phyloP scores from a whole-genome alignment of 2,888 invertebrate genomes.

The Stictocephala bisonia region DNA sequence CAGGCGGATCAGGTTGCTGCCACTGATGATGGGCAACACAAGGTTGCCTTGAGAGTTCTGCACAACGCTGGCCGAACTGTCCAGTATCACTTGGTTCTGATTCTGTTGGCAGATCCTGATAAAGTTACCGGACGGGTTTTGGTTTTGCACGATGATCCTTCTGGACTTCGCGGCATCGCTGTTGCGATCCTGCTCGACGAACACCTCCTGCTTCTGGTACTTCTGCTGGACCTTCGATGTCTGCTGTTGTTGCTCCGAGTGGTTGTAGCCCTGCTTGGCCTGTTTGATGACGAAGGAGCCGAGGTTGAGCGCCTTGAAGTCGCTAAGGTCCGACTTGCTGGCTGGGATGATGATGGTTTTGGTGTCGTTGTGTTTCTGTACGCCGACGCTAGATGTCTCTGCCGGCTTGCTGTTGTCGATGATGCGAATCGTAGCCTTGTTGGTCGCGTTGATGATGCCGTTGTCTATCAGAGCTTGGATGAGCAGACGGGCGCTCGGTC shows the following conservation, averaged over 20 bases:
- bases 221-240: conserved; percentile 14
- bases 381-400: not conserved
- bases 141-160: conserved; percentile 25
- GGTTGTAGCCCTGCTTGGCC: conserved; percentile 20
- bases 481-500: conserved; percentile 54
- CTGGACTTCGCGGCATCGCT: not conserved
- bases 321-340: conserved; percentile 39
- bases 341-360: conserved; percentile 35
- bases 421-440: conserved; percentile 54
- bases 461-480: conserved; percentile 57
- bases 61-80: conserved; percentile 14
- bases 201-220: not conserved
- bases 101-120: conserved; percentile 28
- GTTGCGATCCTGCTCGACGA: not conserved
- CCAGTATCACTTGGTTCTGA: conserved; percentile 22
- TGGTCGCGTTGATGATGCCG: conserved; percentile 56
- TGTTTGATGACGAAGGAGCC: conserved; percentile 55
- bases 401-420: conserved; percentile 48
- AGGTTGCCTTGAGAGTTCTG: conserved; percentile 32
- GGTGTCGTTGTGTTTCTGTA: conserved; percentile 3
- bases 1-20: conserved; percentile 31
- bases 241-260: not conserved
- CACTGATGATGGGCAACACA: conserved; percentile 37
- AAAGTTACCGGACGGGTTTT: conserved; percentile 22
- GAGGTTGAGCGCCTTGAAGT: conserved; percentile 54